Percentiles rank a stretch among this genome's conserved stretches.
These are phyloP conservation scores for Gephyroberyx darwinii DNA, from an alignment of 2,797 vertebrate genomes.

Conservation along the genomic window DNA sequence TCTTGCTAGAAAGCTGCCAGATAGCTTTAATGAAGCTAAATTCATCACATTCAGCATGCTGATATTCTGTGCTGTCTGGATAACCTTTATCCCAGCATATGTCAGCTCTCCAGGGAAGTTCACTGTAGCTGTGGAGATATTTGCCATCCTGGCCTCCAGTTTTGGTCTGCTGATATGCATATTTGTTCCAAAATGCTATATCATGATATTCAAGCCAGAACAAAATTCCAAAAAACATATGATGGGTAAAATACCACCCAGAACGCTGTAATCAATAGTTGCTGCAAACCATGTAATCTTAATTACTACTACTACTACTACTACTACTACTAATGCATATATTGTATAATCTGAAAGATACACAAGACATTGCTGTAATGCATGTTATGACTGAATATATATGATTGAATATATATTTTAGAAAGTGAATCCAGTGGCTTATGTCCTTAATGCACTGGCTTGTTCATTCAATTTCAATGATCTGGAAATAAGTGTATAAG, in stretches of 20 bases:
- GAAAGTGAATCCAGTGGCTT: neutral
- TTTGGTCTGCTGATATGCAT: slow-evolving; percentile 75
- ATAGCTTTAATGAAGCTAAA: slow-evolving; percentile 70
- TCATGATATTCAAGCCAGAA: slow-evolving; percentile 73
- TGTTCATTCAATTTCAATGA: neutral
- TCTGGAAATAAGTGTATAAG: too few species aligned
- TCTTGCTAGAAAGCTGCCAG: slow-evolving; percentile 64
- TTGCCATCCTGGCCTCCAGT: slow-evolving; percentile 71
- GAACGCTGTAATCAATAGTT: slow-evolving; percentile 37
- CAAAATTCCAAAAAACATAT: slow-evolving; percentile 71
- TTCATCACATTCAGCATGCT: slow-evolving; percentile 72
- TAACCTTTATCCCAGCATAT: slow-evolving; percentile 69
- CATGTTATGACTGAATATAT: slow-evolving; percentile 12
- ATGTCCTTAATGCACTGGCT: neutral
- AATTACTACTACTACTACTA: neutral
- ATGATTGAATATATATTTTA: slow-evolving; percentile 12
- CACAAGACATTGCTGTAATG: slow-evolving; percentile 11
- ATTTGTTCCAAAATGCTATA: slow-evolving; percentile 78
- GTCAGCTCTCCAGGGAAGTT: slow-evolving; percentile 71
- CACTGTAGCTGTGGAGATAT: slow-evolving; percentile 72
- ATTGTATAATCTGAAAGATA: neutral
- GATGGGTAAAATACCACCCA: slow-evolving; percentile 59
- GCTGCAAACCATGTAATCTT: neutral
- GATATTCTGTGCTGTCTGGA: slow-evolving; percentile 73
- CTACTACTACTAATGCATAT: neutral